phyloP scores from a whole-genome alignment of 2,113 vertebrate genomes.

The Brachyistius frenatus region DNA sequence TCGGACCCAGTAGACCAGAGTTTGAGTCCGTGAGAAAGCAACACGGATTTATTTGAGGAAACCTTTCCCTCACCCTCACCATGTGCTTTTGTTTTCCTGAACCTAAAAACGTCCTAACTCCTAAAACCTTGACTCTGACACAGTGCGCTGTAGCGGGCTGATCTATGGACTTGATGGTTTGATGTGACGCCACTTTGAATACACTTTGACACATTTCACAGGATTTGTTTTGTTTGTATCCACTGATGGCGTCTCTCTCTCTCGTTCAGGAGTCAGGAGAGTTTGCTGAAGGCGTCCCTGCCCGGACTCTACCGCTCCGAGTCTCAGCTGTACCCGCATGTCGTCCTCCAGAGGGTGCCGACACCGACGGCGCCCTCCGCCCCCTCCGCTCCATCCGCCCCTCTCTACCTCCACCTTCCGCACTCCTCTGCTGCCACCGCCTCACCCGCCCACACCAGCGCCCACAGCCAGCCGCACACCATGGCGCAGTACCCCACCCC shows the following conservation, averaged over 20 bases:
- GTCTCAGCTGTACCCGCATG: conserved; percentile 81
- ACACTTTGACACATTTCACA: too few relatives aligned
- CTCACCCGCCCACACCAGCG: conserved; percentile 36
- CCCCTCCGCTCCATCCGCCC: conserved; percentile 70
- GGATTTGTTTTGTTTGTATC: too few relatives aligned
- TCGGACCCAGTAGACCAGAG: too few relatives aligned
- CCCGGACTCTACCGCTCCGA: conserved; percentile 79
- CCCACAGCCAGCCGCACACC: conserved; percentile 53
- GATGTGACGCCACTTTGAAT: too few relatives aligned
- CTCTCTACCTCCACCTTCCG: conserved; percentile 75
- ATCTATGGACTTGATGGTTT: too few relatives aligned
- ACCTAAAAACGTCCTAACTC: too few relatives aligned
- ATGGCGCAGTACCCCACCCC: conserved; percentile 69
- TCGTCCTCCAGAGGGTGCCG: conserved; percentile 83
- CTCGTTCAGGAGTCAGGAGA: conserved; percentile 82
- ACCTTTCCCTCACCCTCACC: too few relatives aligned
- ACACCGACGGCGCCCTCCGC: conserved; percentile 77
- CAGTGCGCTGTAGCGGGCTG: too few relatives aligned
- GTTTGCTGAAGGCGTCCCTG: conserved; percentile 79
- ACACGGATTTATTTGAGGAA: too few relatives aligned
- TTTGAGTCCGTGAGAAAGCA: too few relatives aligned
- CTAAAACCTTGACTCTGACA: too few relatives aligned
- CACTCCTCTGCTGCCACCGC: conserved; percentile 52
- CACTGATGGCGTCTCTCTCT: not conserved
- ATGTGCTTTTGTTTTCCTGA: too few relatives aligned